These are phyloP conservation scores for Tinea trinotella DNA, from an alignment of 2,888 invertebrate species.

Conservation along the genomic window DNA sequence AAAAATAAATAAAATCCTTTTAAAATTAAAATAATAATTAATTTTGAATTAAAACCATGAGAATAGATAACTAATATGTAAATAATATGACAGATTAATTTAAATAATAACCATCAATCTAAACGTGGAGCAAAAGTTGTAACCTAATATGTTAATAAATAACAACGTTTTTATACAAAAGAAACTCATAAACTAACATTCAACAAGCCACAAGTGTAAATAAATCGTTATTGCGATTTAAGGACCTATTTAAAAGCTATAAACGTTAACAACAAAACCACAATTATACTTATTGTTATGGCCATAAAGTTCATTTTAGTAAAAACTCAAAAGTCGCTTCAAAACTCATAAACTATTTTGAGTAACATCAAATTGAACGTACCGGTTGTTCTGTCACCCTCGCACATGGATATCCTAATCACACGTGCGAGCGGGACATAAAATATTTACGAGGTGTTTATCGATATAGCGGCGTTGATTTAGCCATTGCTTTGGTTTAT, in stretches of 20 bases:
- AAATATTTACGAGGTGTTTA: constrained; percentile 66
- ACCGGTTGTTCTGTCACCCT: constrained; percentile 33
- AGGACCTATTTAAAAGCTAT: constrained; percentile 69
- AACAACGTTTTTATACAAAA: too few relatives aligned
- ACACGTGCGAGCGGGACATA: constrained; percentile 35
- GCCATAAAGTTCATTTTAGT: constrained; percentile 34
- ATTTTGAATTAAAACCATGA: too few relatives aligned
- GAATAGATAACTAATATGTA: too few relatives aligned
- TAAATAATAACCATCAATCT: too few relatives aligned
- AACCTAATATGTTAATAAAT: too few relatives aligned
- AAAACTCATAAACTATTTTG: constrained; percentile 68
- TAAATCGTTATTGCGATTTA: constrained; percentile 72
- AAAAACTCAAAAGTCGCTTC: constrained; percentile 30
- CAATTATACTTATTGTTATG: constrained; percentile 27
- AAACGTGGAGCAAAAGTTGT: too few relatives aligned
- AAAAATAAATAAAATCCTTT: too few relatives aligned
- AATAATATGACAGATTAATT: too few relatives aligned
- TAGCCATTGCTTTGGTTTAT: constrained; percentile 71
- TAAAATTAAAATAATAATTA: too few relatives aligned
- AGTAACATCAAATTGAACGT: constrained; percentile 55
- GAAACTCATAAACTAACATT: constrained; percentile 26
- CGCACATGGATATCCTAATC: constrained; percentile 23
- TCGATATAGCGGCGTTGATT: constrained; percentile 68
- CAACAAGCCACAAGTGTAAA: constrained; percentile 48
- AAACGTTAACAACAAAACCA: constrained; percentile 36